Conservation (phyloP, 1,140 invertebrate species). For the Drosophila tani region DNA sequence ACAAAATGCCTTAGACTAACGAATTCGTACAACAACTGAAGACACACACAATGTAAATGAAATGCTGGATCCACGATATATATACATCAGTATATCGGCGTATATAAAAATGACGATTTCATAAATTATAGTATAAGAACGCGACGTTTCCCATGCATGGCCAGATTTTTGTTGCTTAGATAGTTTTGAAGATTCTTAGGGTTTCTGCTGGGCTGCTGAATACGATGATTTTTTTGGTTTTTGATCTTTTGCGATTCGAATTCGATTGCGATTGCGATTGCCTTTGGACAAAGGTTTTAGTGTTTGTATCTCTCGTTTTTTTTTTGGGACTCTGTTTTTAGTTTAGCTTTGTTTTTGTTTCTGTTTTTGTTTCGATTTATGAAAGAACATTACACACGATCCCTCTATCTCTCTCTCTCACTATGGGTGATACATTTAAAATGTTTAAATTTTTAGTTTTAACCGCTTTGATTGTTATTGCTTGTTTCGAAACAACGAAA, state of each 20-base stretch:
- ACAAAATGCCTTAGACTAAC: constrained; percentile 74
- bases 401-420: constrained; percentile 31
- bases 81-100: constrained; percentile 14
- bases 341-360: constrained; percentile 20
- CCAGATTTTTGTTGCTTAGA: constrained; percentile 73
- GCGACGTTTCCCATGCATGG: constrained; percentile 67
- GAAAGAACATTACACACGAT: constrained; percentile 71
- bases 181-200: constrained; percentile 79
- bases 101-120: constrained; percentile 40
- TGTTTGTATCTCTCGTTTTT: constrained; percentile 43
- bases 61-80: constrained; percentile 22
- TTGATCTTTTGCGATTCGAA: constrained; percentile 84
- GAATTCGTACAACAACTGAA: constrained; percentile 79
- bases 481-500: constrained; percentile 73
- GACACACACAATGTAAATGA: constrained; percentile 70
- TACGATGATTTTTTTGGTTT: constrained; percentile 65
- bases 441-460: constrained; percentile 61
- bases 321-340: constrained; percentile 29
- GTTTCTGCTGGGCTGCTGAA: constrained; percentile 53
- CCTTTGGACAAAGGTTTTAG: constrained; percentile 72
- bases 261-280: constrained; percentile 61
- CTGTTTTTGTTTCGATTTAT: constrained; percentile 17
- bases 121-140: constrained; percentile 60
- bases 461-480: constrained; percentile 80
- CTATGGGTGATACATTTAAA: constrained; percentile 68